Evolutionary conservation across 2,797 vertebrate genomes (phyloP), one percentile per base, ranked within the genome.

Genomic region (Lophotriccus pileatus): DNA sequence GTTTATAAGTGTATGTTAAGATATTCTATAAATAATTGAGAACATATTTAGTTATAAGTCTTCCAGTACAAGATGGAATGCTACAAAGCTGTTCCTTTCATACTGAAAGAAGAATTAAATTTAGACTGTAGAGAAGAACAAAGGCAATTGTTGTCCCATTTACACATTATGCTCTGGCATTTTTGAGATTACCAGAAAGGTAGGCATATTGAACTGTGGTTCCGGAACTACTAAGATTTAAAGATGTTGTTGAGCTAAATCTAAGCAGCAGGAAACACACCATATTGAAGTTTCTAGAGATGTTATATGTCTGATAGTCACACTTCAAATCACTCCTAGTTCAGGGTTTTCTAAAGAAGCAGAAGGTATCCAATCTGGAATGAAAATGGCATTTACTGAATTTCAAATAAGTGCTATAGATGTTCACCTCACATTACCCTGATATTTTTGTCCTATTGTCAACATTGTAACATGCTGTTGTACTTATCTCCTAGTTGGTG

Each of bases 1-100:
- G 16, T 75, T 87, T 90, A 20, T 81, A 87, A 92, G n/a, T 95
- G 76, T 94, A 59, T 93, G 95, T 91, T 93, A 85, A 93, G 88
- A 93, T 85, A 52, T 52, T 50, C 34, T 39, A 87, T 85, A 93
- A 96, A 91, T 88, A 89, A 88, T 69, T 91, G 59, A 49, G 76
- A 92, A 85, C 47, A 24, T 64, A 17, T n/a, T 59, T 67, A 41
- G n/a, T 79, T 91, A 27, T 52, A 72, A 69, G 46, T 41, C 5
- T 86, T 91, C 22, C 25, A 72, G 32, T 69, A 32, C 55, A 90
- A 84, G 20, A 37, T 41, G 5, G 25, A 79, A 85, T 52, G 7
- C 23, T 91, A 25, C 41, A 17, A 91, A 81, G 59, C 67, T 62
- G 3, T 72, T 87, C 58, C 43, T 95, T 87, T 91, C 27, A 10